These are phyloP conservation scores for Myotis lucifugus DNA, from an alignment of 2,113 vertebrate genomes.

Conservation along the genomic window DNA sequence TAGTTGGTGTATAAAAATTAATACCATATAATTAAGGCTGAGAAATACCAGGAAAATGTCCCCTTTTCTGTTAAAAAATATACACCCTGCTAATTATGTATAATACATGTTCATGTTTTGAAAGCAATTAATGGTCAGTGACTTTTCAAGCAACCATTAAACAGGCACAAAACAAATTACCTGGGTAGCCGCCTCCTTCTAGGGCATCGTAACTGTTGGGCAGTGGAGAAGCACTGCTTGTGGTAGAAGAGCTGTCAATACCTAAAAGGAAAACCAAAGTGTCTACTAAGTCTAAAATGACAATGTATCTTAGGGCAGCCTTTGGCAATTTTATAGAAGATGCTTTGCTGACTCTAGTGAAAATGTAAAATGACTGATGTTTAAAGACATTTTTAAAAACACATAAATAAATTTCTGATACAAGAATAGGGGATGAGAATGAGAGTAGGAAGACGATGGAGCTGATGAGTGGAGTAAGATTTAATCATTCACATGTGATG, in stretches of 20 bases:
- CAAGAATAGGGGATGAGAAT: background rate
- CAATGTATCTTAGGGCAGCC: background rate
- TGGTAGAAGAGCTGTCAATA: slow-evolving; percentile 95
- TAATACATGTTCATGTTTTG: background rate
- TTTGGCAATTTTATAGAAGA: slow-evolving; percentile 10
- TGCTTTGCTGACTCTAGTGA: background rate
- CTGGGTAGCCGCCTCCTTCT: slow-evolving; percentile 94
- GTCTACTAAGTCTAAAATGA: background rate
- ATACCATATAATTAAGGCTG: background rate
- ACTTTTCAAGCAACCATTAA: background rate
- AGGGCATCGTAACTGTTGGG: slow-evolving; percentile 94
- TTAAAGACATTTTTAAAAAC: slow-evolving; percentile 3
- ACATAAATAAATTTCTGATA: background rate
- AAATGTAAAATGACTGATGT: slow-evolving; percentile 24
- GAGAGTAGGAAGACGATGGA: background rate
- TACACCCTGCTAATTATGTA: background rate
- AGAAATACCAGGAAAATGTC: background rate
- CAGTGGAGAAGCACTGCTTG: slow-evolving; percentile 94
- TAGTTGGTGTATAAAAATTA: background rate
- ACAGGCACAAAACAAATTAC: slow-evolving; percentile 77
- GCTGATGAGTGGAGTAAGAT: slow-evolving; percentile 18
- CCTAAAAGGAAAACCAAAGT: slow-evolving; percentile 83
- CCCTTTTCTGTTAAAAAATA: background rate
- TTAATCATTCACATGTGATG: background rate
- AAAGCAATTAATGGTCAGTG: background rate